Conservation (phyloP, 1,140 invertebrate genomes). For the Zaprionus kolodkinae region DNA sequence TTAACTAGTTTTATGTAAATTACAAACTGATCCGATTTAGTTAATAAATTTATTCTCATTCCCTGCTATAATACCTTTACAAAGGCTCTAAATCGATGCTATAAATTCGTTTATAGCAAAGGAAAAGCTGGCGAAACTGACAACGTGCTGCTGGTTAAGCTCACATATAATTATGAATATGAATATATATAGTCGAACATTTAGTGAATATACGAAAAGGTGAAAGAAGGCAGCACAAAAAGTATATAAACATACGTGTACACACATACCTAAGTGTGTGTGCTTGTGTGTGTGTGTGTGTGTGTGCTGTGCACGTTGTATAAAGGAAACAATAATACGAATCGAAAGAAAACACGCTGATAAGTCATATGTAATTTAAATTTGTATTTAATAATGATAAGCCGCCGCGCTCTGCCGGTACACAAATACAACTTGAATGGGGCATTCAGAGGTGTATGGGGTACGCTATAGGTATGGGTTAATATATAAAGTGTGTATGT, state of each 20-base stretch:
- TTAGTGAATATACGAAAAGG: constrained; percentile 30
- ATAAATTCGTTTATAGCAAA: no score
- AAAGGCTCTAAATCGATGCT: no score
- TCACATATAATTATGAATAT: not conserved
- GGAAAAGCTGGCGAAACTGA: constrained; percentile 39
- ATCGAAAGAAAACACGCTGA: constrained; percentile 60
- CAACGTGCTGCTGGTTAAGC: constrained; percentile 32
- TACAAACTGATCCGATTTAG: no score
- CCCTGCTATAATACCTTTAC: no score
- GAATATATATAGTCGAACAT: not conserved
- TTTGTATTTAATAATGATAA: constrained; percentile 79
- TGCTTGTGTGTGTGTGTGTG: not conserved
- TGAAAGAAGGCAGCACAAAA: constrained; percentile 24
- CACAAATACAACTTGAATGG: constrained; percentile 44
- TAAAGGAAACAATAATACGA: constrained; percentile 33
- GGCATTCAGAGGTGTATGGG: constrained; percentile 23
- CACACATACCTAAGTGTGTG: not conserved
- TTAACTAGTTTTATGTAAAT: no score
- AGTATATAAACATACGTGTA: constrained; percentile 13
- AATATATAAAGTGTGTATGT: not conserved
- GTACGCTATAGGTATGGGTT: not conserved
- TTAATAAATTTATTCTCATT: no score
- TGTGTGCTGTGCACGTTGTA: constrained; percentile 1
- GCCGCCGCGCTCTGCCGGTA: constrained; percentile 40
- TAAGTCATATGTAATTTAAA: constrained; percentile 80